Evolutionary conservation across 1,140 invertebrate genomes (phyloP).

Genomic region (Drosophila suzukii): DNA sequence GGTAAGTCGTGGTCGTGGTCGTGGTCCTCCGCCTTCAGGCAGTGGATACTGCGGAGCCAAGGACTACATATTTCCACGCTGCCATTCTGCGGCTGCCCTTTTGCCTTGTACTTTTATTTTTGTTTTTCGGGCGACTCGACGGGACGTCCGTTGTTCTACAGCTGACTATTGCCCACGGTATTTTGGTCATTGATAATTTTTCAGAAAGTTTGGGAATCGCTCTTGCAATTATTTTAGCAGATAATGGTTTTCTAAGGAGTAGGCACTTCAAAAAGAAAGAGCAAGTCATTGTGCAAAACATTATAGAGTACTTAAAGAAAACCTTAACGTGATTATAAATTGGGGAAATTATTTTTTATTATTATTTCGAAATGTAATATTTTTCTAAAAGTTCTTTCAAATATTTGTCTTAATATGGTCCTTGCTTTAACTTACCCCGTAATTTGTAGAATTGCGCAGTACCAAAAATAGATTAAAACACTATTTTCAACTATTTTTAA

Average conservation of each 20-base stretch:
- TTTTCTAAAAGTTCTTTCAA: not conserved
- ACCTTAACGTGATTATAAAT: not conserved
- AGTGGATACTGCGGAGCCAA: slow-evolving; percentile 23
- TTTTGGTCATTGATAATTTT: not conserved
- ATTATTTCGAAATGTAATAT: not conserved
- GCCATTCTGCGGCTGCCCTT: slow-evolving; percentile 35
- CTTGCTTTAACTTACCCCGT: too few relatives aligned
- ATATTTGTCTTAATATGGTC: too few relatives aligned
- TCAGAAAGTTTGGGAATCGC: not conserved
- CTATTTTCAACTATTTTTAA: too few relatives aligned
- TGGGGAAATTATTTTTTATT: not conserved
- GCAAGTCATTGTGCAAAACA: not conserved
- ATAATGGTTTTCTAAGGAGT: not conserved
- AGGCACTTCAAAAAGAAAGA: not conserved
- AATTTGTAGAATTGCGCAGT: too few relatives aligned
- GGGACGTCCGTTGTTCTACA: slow-evolving; percentile 10
- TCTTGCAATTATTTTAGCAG: not conserved
- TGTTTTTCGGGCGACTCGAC: slow-evolving; percentile 1
- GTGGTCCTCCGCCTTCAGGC: slow-evolving; percentile 7
- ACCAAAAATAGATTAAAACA: too few relatives aligned
- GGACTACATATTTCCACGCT: slow-evolving; percentile 50
- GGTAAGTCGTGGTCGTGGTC: not conserved
- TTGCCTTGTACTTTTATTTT: slow-evolving; percentile 40
- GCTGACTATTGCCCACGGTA: slow-evolving; percentile 25
- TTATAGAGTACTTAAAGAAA: not conserved